These are phyloP conservation scores for Tolypeutes matacus DNA, from an alignment of 2,797 vertebrate species.

Conservation along the genomic window DNA sequence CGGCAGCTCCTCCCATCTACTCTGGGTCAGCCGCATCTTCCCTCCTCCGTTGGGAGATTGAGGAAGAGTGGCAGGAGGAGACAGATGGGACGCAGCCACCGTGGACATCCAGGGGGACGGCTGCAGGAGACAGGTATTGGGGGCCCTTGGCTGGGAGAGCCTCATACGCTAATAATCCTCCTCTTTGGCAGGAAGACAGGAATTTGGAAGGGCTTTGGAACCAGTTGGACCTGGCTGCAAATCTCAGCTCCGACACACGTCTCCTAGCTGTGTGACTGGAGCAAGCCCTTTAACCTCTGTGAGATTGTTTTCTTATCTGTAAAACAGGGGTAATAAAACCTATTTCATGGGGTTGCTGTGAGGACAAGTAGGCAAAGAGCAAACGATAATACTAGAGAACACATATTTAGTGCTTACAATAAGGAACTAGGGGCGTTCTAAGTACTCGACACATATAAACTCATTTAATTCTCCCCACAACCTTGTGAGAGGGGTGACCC, in stretches of 20 bases:
- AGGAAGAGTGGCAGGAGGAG: neutral
- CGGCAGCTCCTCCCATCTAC: neutral
- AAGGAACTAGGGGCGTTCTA: neutral
- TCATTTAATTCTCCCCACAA: neutral
- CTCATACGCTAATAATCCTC: neutral
- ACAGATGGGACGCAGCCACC: neutral
- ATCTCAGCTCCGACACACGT: slow-evolving; percentile 10
- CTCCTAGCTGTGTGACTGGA: neutral
- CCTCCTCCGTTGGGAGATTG: neutral
- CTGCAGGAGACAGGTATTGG: neutral
- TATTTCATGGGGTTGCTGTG: neutral
- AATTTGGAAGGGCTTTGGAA: slow-evolving; percentile 33
- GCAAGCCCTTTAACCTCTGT: neutral
- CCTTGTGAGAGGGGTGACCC: neutral
- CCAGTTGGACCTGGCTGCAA: neutral
- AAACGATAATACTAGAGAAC: neutral
- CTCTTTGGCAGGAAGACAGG: neutral
- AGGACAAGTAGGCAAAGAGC: neutral
- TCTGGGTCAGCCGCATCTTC: neutral
- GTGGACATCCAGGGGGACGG: neutral
- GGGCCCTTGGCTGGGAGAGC: neutral
- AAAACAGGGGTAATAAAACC: slow-evolving; percentile 2
- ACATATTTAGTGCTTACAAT: neutral
- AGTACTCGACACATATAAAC: neutral
- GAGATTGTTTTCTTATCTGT: slow-evolving; percentile 43